Evolutionary conservation across 2,888 invertebrate genomes (phyloP).

Genomic region (Leptogaster cylindrica): DNA sequence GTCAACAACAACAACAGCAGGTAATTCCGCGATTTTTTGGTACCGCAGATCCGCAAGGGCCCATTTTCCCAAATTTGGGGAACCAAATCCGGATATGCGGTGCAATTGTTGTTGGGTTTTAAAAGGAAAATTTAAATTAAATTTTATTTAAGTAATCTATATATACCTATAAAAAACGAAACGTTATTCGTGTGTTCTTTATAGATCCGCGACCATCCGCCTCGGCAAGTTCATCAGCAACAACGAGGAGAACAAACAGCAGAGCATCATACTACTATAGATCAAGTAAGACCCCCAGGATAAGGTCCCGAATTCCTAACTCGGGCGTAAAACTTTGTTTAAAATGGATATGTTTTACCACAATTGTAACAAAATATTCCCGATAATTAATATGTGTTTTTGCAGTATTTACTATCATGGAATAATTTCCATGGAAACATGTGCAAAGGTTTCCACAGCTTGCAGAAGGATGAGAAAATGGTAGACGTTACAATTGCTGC

Average conservation of each 20-base stretch:
- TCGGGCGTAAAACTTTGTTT: background rate
- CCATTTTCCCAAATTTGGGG: too few relatives aligned
- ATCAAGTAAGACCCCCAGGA: conserved; percentile 54
- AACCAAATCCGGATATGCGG: too few relatives aligned
- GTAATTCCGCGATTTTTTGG: background rate
- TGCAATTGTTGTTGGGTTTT: too few relatives aligned
- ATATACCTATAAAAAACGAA: too few relatives aligned
- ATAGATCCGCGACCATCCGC: too few relatives aligned
- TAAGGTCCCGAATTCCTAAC: background rate
- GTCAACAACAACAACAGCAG: conserved; percentile 46
- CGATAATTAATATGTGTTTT: too few relatives aligned
- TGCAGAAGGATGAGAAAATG: conserved; percentile 74
- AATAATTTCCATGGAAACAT: conserved; percentile 77
- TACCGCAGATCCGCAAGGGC: too few relatives aligned
- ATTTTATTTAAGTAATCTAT: too few relatives aligned
- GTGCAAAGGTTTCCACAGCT: conserved; percentile 74
- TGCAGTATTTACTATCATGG: conserved; percentile 74
- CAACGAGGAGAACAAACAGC: conserved; percentile 55
- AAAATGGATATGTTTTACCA: conserved; percentile 51
- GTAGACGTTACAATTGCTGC: conserved; percentile 76
- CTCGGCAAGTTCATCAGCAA: too few relatives aligned
- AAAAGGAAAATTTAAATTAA: too few relatives aligned
- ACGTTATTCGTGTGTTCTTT: too few relatives aligned
- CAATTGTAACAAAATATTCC: too few relatives aligned
- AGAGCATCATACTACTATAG: conserved; percentile 61